Evolutionary conservation across 2,113 vertebrate species (phyloP).

Genomic region (Condylura cristata): DNA sequence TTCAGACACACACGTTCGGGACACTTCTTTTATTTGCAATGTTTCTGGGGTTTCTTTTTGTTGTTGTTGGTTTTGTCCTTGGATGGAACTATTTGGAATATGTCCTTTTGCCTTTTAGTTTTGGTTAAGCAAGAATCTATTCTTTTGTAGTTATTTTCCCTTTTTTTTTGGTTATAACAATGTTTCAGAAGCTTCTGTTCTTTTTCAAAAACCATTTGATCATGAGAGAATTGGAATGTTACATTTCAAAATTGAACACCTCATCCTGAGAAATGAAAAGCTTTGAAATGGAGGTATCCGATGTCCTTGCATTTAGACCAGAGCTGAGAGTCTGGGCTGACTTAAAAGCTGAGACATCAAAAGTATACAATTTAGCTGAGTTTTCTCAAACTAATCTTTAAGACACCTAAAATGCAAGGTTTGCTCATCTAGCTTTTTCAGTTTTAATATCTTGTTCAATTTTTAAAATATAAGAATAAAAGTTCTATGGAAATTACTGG

Average conservation of each 20-base stretch:
- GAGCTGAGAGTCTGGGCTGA: conserved; percentile 52
- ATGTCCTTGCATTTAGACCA: conserved; percentile 54
- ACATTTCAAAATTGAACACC: conserved; percentile 70
- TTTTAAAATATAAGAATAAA: conserved; percentile 58
- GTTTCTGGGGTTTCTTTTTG: background rate
- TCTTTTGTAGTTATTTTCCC: conserved; percentile 74
- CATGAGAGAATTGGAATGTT: conserved; percentile 75
- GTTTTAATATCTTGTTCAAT: conserved; percentile 38
- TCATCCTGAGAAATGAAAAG: conserved; percentile 66
- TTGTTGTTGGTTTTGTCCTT: conserved; percentile 64
- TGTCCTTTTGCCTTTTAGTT: conserved; percentile 69
- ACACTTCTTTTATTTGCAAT: conserved; percentile 52
- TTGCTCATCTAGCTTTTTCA: conserved; percentile 37
- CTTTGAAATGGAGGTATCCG: conserved; percentile 63
- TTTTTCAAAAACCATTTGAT: conserved; percentile 72
- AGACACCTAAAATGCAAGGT: conserved; percentile 60
- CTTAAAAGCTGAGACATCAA: conserved; percentile 70
- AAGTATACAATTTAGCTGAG: conserved; percentile 66
- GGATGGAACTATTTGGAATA: conserved; percentile 56
- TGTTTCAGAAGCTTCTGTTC: conserved; percentile 71
- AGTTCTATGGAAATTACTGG: background rate
- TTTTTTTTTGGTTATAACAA: conserved; percentile 64
- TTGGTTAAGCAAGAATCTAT: conserved; percentile 64
- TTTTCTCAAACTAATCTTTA: conserved; percentile 75
- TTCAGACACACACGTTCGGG: conserved; percentile 5